Evolutionary conservation across 2,113 vertebrate genomes (phyloP), one percentile per base, ranked within the genome.

Genomic region (Mungos mungo): DNA sequence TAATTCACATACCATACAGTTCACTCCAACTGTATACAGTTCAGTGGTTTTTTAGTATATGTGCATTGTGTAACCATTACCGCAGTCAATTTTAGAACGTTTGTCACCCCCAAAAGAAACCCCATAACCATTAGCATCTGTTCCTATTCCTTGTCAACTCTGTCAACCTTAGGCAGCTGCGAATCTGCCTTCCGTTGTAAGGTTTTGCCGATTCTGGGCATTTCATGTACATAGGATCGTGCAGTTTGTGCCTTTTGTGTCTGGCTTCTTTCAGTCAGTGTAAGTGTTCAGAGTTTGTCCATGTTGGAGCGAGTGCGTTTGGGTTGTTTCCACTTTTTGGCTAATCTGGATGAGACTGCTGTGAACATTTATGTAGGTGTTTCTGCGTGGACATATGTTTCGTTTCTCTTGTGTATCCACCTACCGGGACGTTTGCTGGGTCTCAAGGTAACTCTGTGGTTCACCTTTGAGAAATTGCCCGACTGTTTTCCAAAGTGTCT

Each of bases 31-130:
- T 23, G 57, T 50, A 14, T 27, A 27, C 16, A 71, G 57, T 50
- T 87, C 65, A 52, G 45, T 97, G 82, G 41, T 71, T 96, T 47
- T 74, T 90, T 77, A 66, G 69, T 77, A 1, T 71, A 57, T 79
- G 84, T 35, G 47, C 21, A 47, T 90, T 90, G 57, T 63, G 92
- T 57, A 95, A 7, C 57, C 54, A 31, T 60, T 19, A 68, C 85
- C 54, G 21, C 74, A 83, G 1, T 69, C 80, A 80, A 5, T 93
- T 94, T 91, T 85, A 94, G 81, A 95, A 66, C 72, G 38, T 96
- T 95, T 85, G 60, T 93, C 89, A 85, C 35, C 41, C 41, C 45
- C 15, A 0, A 47, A 77, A 65, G 65, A 90, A 96, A 35, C 27
- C 38, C 54, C n/a, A 27, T 69, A 84, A 60, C 63, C 63, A 69